Evolutionary conservation across 2,113 vertebrate genomes (phyloP), one percentile per base, ranked within the genome.

Genomic region (Passer domesticus): DNA sequence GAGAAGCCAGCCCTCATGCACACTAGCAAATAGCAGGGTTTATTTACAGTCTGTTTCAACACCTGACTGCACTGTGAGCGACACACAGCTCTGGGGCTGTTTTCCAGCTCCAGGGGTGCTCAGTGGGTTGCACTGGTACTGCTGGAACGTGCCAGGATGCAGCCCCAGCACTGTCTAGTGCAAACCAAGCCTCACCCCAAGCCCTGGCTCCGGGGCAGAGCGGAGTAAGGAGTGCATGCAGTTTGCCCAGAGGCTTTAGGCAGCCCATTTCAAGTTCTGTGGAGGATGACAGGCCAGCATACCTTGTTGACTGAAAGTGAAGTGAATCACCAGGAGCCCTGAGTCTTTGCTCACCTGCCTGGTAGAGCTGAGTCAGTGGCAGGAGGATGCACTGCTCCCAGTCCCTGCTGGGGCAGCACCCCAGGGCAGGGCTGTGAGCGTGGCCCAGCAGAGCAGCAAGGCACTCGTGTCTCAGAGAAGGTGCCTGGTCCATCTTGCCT

Each of bases 361-460:
- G 72, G 27, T 30, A 12, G 20, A 44, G 58, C 49, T 37, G 69
- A 64, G 60, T 55, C 47, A 33, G 81, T 8, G 24, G 66, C 84
- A 72, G 85, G 62, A 94, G 92, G 89, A n/a, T 52, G 43, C 15
- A 1, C 17, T 37, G 64, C 15, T 66, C 67, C 63, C 63, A 49
- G 81, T 66, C 66, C 60, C 50, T 62, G 74, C 68, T 53, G 83
- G 33, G 58, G 24, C 11, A 7, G 81, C 59, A 70, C 35, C 74
- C 53, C 41, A 39, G 68, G 60, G 56, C 44, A 5, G 47, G 33
- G 66, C 41, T 8, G 1, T 30, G 67, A 95, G 46, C 3, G 0
- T 37, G 63, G 78, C 78, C 87, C 43, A 80, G 93, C 90, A 93
- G 72, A 89, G 76, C 59, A 95, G 85, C 93, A 95, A 96, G 95